Evolutionary conservation across 2,888 invertebrate species (phyloP).

Genomic region (Tholera decimalis): DNA sequence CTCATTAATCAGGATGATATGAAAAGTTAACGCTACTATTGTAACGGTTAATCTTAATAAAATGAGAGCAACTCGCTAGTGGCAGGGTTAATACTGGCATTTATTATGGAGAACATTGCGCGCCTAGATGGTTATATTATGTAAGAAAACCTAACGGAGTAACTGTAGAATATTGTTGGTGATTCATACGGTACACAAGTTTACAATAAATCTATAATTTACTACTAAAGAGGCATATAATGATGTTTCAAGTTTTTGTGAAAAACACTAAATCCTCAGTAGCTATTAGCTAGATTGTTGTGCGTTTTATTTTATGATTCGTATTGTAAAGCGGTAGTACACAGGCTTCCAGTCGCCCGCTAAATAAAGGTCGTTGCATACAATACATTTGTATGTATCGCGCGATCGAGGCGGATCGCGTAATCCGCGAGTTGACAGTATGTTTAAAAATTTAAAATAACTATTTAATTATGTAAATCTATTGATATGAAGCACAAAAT

Average conservation of each 20-base stretch:
- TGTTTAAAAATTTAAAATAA: no score
- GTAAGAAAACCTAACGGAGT: constrained; percentile 54
- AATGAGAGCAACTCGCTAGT: constrained; percentile 38
- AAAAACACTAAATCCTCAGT: constrained; percentile 35
- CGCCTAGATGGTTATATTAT: constrained; percentile 55
- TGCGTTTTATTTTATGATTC: constrained; percentile 59
- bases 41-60: constrained; percentile 40
- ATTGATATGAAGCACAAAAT: no score
- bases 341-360: constrained; percentile 54
- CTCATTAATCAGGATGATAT: constrained; percentile 40
- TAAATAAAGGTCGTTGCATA: constrained; percentile 84
- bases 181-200: constrained; percentile 48
- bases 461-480: no score
- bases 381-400: constrained; percentile 89
- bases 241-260: constrained; percentile 29
- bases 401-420: constrained; percentile 84
- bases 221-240: constrained; percentile 25
- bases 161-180: constrained; percentile 38
- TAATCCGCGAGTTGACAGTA: no score
- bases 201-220: constrained; percentile 44
- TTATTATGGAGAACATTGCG: constrained; percentile 53
- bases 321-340: constrained; percentile 57
- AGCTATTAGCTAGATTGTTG: constrained; percentile 43
- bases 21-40: constrained; percentile 34
- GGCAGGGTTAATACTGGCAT: constrained; percentile 54